phyloP scores from a whole-genome alignment of 2,888 invertebrate genomes.

The Chromoteleia sp. region DNA sequence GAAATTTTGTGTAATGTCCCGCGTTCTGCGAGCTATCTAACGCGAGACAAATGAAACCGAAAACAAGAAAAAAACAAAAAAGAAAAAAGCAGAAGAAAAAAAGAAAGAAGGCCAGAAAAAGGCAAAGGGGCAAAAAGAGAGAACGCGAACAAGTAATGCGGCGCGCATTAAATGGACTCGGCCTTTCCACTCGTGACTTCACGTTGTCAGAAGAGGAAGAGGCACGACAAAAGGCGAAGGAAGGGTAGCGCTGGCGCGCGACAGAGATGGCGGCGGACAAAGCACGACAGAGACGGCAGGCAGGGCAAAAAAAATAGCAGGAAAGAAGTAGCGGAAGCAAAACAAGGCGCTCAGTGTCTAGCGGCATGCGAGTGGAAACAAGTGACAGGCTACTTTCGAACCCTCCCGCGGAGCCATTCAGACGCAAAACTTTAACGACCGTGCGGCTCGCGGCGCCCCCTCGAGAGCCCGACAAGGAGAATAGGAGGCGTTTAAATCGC shows the following conservation, averaged over 20 bases:
- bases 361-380: conserved; percentile 76
- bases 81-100: conserved; percentile 11
- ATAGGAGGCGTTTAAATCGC: conserved; percentile 61
- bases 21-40: conserved; percentile 12
- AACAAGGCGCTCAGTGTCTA: conserved; percentile 73
- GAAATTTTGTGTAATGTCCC: too few relatives aligned
- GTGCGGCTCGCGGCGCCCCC: conserved; percentile 62
- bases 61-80: conserved; percentile 15
- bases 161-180: conserved; percentile 57
- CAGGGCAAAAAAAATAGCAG: conserved; percentile 29
- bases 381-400: conserved; percentile 76
- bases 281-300: conserved; percentile 13
- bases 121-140: conserved; percentile 5
- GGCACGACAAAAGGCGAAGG: conserved; percentile 17
- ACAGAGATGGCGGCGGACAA: conserved; percentile 20
- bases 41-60: conserved; percentile 22
- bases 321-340: conserved; percentile 57
- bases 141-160: conserved; percentile 37
- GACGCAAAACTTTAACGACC: conserved; percentile 71
- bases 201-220: conserved; percentile 40
- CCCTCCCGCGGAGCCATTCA: conserved; percentile 70
- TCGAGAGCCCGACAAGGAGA: conserved; percentile 52
- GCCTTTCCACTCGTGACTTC: conserved; percentile 57
- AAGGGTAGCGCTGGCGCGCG: conserved; percentile 11
- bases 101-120: neutral